Evolutionary conservation across 2,888 invertebrate species (phyloP).

Genomic region (Drosophila antonietae): DNA sequence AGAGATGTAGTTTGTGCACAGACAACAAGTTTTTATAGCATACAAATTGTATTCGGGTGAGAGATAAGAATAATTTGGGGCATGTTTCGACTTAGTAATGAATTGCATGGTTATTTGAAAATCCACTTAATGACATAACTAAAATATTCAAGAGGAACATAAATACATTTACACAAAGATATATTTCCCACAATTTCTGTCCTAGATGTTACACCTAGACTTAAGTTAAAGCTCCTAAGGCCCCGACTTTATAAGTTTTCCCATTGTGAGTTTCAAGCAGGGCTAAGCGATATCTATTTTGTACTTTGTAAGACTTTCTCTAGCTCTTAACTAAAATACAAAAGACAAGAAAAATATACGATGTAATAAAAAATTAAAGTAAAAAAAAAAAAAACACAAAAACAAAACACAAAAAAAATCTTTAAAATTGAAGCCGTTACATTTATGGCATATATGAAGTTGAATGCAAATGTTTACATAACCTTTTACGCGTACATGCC

Average conservation of each 20-base stretch:
- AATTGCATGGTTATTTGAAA: conserved; percentile 5
- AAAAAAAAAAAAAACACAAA: not conserved
- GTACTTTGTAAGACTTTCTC: conserved; percentile 65
- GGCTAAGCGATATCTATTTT: conserved; percentile 50
- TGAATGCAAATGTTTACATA: conserved; percentile 45
- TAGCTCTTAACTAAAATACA: conserved; percentile 25
- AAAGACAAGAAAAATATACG: not conserved
- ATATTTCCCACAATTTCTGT: conserved; percentile 35
- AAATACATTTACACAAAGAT: conserved; percentile 18
- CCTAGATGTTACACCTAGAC: conserved; percentile 21
- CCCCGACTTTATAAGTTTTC: conserved; percentile 25
- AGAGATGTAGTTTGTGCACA: conserved; percentile 5
- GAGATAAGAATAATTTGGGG: not conserved
- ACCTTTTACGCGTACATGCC: conserved; percentile 46
- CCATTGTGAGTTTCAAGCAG: conserved; percentile 49
- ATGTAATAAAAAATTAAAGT: not conserved
- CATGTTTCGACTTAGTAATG: conserved; percentile 7
- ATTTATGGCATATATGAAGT: conserved; percentile 45
- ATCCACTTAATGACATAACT: conserved; percentile 15
- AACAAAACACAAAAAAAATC: conserved; percentile 7
- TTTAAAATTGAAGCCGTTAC: conserved; percentile 46
- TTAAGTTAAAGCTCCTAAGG: conserved; percentile 27
- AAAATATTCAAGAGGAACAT: conserved; percentile 11
- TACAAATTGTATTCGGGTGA: conserved; percentile 5
- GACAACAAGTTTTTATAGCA: conserved; percentile 23